A percentile compares a stretch with the other conserved stretches of the same genome.
Evolutionary conservation across 1,140 invertebrate species (phyloP).

Genomic region (Asobara japonica): DNA sequence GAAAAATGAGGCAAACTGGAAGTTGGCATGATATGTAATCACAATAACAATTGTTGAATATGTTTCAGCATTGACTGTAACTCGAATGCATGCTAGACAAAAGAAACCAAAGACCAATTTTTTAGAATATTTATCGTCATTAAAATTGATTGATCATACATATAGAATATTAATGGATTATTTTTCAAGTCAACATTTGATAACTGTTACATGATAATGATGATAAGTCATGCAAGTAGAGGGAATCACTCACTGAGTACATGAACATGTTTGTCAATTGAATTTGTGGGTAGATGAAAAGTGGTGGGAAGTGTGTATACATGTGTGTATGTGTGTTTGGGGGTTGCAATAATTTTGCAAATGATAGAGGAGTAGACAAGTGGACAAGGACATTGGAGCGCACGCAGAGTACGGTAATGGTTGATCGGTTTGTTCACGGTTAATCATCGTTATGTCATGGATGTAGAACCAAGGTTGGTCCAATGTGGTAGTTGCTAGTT

Average conservation of each 20-base stretch:
- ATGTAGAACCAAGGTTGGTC: slow-evolving; percentile 26
- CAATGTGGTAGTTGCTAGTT: background rate
- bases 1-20: too few relatives aligned
- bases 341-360: slow-evolving; percentile 12
- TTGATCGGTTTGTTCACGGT: slow-evolving; percentile 31
- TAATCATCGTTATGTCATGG: slow-evolving; percentile 36
- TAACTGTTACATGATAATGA: background rate
- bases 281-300: slow-evolving; percentile 20
- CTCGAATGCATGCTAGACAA: too few relatives aligned
- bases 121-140: background rate
- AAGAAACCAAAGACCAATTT: too few relatives aligned
- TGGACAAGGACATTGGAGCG: slow-evolving; percentile 10
- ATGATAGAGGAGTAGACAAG: background rate
- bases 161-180: background rate
- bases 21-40: too few relatives aligned
- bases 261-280: background rate
- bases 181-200: background rate
- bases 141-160: background rate
- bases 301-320: background rate
- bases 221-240: background rate
- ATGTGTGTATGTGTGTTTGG: too few relatives aligned
- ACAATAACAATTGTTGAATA: too few relatives aligned
- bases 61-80: too few relatives aligned
- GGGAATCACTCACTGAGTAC: slow-evolving; percentile 7
- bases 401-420: slow-evolving; percentile 5